Evolutionary conservation across 2,888 invertebrate genomes (phyloP).

Genomic region (Pyrgus malvae): DNA sequence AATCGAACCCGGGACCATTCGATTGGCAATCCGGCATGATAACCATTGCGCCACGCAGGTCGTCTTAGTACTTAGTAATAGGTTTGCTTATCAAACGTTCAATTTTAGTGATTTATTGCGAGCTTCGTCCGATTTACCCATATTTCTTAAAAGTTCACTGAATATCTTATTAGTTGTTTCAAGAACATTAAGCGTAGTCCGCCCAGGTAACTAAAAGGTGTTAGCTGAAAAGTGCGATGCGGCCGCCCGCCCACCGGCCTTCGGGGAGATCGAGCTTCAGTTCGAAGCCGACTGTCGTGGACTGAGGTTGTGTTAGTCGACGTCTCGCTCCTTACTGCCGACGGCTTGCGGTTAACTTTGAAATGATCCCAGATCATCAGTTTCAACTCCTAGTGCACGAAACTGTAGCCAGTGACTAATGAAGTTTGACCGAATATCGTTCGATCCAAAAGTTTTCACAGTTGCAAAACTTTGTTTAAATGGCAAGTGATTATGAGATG

Average conservation of each 20-base stretch:
- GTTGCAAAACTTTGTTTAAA: conserved; percentile 55
- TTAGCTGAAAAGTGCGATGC: conserved; percentile 39
- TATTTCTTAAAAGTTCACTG: conserved; percentile 18
- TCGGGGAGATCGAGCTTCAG: conserved; percentile 29
- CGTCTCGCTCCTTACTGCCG: conserved; percentile 38
- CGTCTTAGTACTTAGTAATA: no score
- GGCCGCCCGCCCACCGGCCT: conserved; percentile 40
- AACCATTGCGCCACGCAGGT: no score
- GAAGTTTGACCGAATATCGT: conserved; percentile 39
- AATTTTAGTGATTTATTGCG: conserved; percentile 11
- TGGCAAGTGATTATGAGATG: conserved; percentile 63
- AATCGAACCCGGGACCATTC: no score
- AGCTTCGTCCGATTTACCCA: conserved; percentile 13
- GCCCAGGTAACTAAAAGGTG: conserved; percentile 39
- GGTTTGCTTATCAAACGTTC: background rate
- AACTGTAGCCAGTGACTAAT: conserved; percentile 58
- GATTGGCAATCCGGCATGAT: no score
- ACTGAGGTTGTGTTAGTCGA: conserved; percentile 42
- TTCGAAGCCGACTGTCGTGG: conserved; percentile 48
- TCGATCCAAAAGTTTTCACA: conserved; percentile 36
- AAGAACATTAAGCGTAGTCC: conserved; percentile 28
- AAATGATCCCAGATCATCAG: conserved; percentile 56
- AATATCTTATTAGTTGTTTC: conserved; percentile 24
- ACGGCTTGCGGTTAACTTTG: conserved; percentile 59
- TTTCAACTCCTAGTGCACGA: conserved; percentile 46